These are phyloP conservation scores for Sebastes dallii DNA, from an alignment of 2,797 vertebrate species.

Conservation along the genomic window DNA sequence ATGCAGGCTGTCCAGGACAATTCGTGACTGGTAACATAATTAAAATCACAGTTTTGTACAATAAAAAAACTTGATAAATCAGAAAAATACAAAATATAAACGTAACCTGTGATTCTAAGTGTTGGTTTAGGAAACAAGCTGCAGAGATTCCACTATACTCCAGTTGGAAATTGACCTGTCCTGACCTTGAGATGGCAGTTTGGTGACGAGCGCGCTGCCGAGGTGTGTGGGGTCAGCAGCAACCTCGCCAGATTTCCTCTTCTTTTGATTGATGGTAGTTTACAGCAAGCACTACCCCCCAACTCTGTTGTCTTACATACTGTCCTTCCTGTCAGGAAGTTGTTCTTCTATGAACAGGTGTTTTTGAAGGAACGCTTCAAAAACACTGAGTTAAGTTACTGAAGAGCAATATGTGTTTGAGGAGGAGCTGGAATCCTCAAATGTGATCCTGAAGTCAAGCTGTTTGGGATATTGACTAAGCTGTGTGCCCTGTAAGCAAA, in stretches of 20 bases:
- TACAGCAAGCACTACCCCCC: neutral
- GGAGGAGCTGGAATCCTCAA: neutral
- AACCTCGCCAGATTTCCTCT: conserved; percentile 23
- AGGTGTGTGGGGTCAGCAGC: conserved; percentile 27
- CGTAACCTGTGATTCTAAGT: neutral
- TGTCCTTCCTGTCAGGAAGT: conserved; percentile 6
- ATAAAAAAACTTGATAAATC: neutral
- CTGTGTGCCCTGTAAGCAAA: neutral
- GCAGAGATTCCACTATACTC: neutral
- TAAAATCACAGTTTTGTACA: neutral
- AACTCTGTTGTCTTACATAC: neutral
- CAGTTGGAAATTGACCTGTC: conserved; percentile 10
- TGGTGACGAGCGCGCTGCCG: conserved; percentile 12
- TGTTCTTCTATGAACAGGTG: neutral
- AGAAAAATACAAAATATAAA: neutral
- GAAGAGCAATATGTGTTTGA: neutral
- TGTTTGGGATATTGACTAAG: neutral
- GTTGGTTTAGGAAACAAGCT: neutral
- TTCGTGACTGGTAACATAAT: neutral
- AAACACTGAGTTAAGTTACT: neutral
- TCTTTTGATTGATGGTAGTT: conserved; percentile 42
- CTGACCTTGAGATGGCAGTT: conserved; percentile 35
- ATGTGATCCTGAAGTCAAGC: neutral
- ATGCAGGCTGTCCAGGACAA: neutral
- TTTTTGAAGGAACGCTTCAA: neutral